phyloP scores from a whole-genome alignment of 2,113 vertebrate species.

The Epinephelus fuscoguttatus region DNA sequence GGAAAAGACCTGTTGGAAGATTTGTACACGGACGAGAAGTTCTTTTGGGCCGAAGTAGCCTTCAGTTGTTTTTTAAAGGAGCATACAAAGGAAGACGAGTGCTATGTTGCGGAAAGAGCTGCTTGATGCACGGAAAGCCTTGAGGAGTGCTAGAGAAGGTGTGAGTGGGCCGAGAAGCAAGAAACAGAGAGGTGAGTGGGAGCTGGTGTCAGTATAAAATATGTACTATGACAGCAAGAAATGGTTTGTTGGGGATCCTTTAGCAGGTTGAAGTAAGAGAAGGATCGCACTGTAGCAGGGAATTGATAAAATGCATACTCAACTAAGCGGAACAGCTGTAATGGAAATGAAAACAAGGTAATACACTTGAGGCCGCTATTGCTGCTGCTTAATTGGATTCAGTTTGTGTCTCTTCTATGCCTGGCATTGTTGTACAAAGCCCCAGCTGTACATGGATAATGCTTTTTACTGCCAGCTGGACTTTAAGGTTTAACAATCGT shows the following conservation, averaged over 20 bases:
- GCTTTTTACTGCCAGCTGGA: conserved; percentile 4
- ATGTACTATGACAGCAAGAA: background rate
- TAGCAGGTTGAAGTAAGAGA: background rate
- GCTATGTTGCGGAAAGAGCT: conserved; percentile 76
- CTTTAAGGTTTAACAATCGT: conserved; percentile 6
- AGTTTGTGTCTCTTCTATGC: conserved; percentile 1
- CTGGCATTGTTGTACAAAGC: background rate
- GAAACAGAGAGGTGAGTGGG: conserved; percentile 77
- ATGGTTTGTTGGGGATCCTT: background rate
- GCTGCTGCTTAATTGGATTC: conserved; percentile 48
- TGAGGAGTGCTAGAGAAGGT: conserved; percentile 65
- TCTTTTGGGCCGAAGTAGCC: background rate
- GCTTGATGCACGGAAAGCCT: conserved; percentile 74
- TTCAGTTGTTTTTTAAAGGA: background rate
- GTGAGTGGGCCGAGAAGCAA: conserved; percentile 65
- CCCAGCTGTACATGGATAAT: background rate
- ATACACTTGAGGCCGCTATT: conserved; percentile 28
- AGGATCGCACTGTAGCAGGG: background rate
- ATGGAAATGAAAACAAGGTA: conserved; percentile 48
- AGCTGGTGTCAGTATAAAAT: conserved; percentile 12
- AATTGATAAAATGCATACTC: conserved; percentile 6
- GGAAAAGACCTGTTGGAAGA: conserved; percentile 1
- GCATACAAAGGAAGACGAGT: background rate
- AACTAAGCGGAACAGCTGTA: conserved; percentile 35
- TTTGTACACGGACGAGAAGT: background rate